Evolutionary conservation across 1,140 invertebrate genomes (phyloP).

Genomic region (Papilio polyxenes): DNA sequence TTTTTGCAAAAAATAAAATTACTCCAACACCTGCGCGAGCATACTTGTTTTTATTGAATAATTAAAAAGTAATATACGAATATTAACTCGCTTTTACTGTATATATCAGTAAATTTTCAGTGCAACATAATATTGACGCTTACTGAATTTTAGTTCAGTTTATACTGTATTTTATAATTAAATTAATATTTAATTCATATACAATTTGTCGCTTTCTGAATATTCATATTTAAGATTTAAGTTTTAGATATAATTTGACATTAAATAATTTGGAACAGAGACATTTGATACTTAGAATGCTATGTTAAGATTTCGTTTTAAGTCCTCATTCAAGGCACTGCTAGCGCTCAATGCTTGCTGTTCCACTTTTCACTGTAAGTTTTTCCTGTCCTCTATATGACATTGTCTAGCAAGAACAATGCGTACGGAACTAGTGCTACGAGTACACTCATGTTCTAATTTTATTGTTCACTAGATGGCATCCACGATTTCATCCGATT

Average conservation of each 20-base stretch:
- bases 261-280: too few species aligned
- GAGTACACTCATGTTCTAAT: conserved; percentile 5
- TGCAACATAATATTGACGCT: too few species aligned
- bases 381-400: not conserved
- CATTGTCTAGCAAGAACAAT: conserved; percentile 1
- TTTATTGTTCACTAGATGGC: not conserved
- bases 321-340: not conserved
- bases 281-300: too few species aligned
- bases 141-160: not conserved
- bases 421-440: not conserved
- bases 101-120: not conserved
- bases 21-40: not conserved
- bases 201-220: too few species aligned
- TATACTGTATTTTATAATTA: too few species aligned
- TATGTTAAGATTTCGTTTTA: not conserved
- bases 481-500: not conserved
- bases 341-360: not conserved
- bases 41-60: not conserved
- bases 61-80: not conserved
- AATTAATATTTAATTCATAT: too few species aligned
- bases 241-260: too few species aligned
- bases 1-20: not conserved
- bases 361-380: not conserved
- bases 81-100: not conserved
- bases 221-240: too few species aligned